Base-by-base conservation (phyloP, 2,797 vertebrate genomes). In the Petrocephalus schoutedeni region DNA sequence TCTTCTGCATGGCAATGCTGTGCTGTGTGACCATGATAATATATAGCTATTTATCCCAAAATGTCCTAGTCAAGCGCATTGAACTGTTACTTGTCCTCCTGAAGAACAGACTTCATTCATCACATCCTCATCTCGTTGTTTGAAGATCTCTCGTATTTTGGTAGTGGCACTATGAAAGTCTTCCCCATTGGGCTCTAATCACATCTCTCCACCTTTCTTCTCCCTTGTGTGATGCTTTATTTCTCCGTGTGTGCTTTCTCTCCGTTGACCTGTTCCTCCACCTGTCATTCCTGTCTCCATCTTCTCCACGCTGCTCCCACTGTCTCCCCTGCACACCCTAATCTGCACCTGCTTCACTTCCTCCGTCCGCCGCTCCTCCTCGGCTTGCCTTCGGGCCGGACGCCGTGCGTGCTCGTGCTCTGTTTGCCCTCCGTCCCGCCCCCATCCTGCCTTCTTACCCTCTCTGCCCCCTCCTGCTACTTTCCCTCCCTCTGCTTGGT, bases 151-250 rank as follows among this genome's bases (percentile, higher is more conserved):
- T 67, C 23, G 74, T 89, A 85, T 90, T 77, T 86, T 86, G 56
- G 14, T 53, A 59, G 19, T 88, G 23, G 49, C 80, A 53, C 19
- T 16, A 21, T 21, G 80, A 45, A 83, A 19, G 10, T 4, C 84
- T 85, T 58, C 54, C 84, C 54, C 61, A 10, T 57, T 41, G 16
- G 54, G 54, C 1, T 85, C 53, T 85, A 85, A 85, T 49, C 67
- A 56, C 6, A 12, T 64, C 23, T 74, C 82, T 57, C 91, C 91
- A 92, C 91, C 93, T 93, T 94, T 93, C 93, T 93, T 93, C 91
- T 93, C 95, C 95, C 80, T 53, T 58, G 56, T 85, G n/a, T 77
- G 16, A 85, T 41, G 9, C 10, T 77, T 53, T 53, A 9, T 23
- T 86, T 49, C 21, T 59, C 56, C 16, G 41, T 2, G 0, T 85